These are phyloP conservation scores for Chlorops oryzae DNA, from an alignment of 1,140 invertebrate genomes.

Conservation along the genomic window DNA sequence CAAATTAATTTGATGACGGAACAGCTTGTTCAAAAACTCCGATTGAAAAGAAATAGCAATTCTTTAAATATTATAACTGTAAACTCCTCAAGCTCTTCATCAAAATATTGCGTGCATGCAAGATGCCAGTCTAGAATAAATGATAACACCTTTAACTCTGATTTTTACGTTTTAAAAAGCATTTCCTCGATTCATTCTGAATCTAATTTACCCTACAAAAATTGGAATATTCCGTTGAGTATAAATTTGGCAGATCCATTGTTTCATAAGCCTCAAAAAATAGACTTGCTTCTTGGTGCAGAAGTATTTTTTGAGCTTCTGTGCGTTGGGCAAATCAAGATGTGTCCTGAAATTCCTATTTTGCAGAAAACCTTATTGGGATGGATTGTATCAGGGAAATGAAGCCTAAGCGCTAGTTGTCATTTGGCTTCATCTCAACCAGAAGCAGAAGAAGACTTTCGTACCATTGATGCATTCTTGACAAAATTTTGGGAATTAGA, in stretches of 20 bases:
- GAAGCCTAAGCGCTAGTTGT: too few relatives aligned
- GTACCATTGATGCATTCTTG: too few relatives aligned
- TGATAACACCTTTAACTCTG: neutral
- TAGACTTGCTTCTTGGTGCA: constrained; percentile 32
- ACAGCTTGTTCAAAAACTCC: neutral
- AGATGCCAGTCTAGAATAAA: neutral
- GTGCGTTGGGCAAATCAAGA: constrained; percentile 21
- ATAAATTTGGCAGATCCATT: constrained; percentile 25
- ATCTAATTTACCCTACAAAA: neutral
- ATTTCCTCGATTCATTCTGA: constrained; percentile 2
- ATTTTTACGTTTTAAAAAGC: neutral
- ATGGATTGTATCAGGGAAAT: constrained; percentile 25
- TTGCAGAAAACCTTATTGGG: constrained; percentile 37
- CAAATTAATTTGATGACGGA: constrained; percentile 7
- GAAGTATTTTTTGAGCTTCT: constrained; percentile 36
- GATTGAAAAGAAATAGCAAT: neutral
- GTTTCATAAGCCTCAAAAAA: constrained; percentile 22
- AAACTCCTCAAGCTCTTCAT: neutral
- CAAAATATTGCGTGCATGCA: neutral
- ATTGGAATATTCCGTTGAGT: constrained; percentile 16
- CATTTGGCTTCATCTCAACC: too few relatives aligned
- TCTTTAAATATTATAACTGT: neutral
- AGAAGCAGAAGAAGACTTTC: too few relatives aligned
- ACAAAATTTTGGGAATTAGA: too few relatives aligned
- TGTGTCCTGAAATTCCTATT: constrained; percentile 16